These are phyloP conservation scores for Heliconius himera DNA, from an alignment of 1,140 invertebrate species.

Conservation along the genomic window DNA sequence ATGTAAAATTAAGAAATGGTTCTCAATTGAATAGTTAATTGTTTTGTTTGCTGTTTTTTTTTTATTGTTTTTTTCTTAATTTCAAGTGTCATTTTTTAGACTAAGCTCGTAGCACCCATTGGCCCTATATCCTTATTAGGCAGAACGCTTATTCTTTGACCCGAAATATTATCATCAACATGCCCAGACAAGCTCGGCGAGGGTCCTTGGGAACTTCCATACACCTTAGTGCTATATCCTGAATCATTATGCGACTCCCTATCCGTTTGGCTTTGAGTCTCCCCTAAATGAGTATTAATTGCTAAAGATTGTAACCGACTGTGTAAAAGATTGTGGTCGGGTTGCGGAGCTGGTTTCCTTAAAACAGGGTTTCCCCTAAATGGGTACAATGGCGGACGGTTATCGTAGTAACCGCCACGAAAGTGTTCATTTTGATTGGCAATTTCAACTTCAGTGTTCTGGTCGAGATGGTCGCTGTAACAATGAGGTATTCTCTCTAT, in stretches of 20 bases:
- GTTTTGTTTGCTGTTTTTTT: neutral
- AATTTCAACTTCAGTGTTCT: constrained; percentile 78
- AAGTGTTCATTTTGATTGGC: constrained; percentile 74
- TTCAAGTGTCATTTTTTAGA: constrained; percentile 49
- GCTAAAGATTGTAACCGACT: constrained; percentile 76
- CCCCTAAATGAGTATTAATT: constrained; percentile 78
- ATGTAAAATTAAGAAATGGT: neutral
- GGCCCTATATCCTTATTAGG: constrained; percentile 54
- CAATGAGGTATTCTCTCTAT: constrained; percentile 77
- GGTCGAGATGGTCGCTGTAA: constrained; percentile 75
- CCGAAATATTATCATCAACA: constrained; percentile 75
- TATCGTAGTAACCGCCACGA: constrained; percentile 70
- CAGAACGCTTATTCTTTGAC: constrained; percentile 61
- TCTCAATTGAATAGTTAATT: neutral
- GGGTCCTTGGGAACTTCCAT: constrained; percentile 89
- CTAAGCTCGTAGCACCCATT: constrained; percentile 77
- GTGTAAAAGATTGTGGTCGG: constrained; percentile 72
- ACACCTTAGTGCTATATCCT: constrained; percentile 89
- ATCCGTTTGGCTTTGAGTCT: constrained; percentile 81
- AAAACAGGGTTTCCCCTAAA: constrained; percentile 58
- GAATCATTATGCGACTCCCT: constrained; percentile 89
- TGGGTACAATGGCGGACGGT: constrained; percentile 64
- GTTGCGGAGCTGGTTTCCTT: constrained; percentile 56
- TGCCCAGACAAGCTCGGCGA: constrained; percentile 88
- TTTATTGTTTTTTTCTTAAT: neutral